Evolutionary conservation across 2,797 vertebrate species (phyloP).

Genomic region (Loris lydekkerianus): DNA sequence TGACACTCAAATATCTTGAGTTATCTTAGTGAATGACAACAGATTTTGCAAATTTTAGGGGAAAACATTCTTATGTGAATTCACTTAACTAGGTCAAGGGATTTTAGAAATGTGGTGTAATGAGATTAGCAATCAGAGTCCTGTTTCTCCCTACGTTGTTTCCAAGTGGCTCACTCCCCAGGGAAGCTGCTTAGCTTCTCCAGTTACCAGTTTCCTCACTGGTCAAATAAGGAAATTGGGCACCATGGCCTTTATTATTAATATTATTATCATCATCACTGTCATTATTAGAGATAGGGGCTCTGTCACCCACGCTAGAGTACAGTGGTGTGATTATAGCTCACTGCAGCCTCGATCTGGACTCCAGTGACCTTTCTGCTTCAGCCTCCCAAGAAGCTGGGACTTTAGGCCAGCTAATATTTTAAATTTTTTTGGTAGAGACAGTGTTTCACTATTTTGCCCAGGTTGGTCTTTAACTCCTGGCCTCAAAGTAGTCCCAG

Average conservation of each 20-base stretch:
- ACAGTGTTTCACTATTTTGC: background rate
- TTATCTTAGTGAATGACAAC: constrained; percentile 59
- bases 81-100: constrained; percentile 59
- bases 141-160: background rate
- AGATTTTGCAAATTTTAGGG: constrained; percentile 1
- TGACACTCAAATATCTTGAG: constrained; percentile 68
- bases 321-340: background rate
- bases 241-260: background rate
- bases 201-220: background rate
- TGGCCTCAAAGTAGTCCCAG: background rate
- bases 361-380: background rate
- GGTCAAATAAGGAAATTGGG: constrained; percentile 23
- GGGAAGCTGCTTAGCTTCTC: background rate
- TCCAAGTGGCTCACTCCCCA: constrained; percentile 1
- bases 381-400: background rate
- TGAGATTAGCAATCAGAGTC: constrained; percentile 26
- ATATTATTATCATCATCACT: background rate
- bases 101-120: constrained; percentile 6
- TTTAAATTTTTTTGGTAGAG: background rate
- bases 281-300: background rate
- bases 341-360: background rate
- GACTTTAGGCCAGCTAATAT: background rate
- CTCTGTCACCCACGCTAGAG: background rate
- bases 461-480: background rate
- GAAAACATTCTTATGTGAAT: constrained; percentile 18